Evolutionary conservation across 2,113 vertebrate genomes (phyloP).

Genomic region (Hippocampus comes): DNA sequence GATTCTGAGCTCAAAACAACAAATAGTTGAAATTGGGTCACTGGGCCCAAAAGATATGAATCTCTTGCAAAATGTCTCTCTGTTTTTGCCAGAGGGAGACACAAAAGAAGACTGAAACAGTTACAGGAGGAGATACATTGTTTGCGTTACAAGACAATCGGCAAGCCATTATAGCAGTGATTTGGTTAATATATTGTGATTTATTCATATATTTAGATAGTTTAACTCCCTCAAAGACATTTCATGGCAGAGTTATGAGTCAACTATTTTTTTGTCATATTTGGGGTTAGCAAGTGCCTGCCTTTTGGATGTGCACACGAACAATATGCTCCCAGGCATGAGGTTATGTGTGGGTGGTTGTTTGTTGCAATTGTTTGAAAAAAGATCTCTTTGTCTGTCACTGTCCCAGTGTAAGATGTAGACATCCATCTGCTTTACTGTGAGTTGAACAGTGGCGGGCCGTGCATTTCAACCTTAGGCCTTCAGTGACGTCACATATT

Average conservation of each 20-base stretch:
- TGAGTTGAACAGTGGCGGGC: constrained; percentile 3
- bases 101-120: constrained; percentile 27
- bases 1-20: constrained; percentile 44
- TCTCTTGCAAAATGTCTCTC: constrained; percentile 50
- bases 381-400: constrained; percentile 31
- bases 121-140: constrained; percentile 20
- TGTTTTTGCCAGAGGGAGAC: constrained; percentile 26
- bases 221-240: constrained; percentile 5
- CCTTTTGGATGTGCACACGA: constrained; percentile 27
- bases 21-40: constrained; percentile 51
- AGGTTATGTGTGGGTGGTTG: constrained; percentile 46
- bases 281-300: constrained; percentile 15
- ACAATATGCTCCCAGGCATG: constrained; percentile 23
- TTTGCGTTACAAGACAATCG: constrained; percentile 46
- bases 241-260: constrained; percentile 19
- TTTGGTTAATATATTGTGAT: constrained; percentile 14
- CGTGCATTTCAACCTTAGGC: too few species aligned
- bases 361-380: constrained; percentile 31
- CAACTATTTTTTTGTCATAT: constrained; percentile 19
- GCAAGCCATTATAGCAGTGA: constrained; percentile 18
- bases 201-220: neutral
- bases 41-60: constrained; percentile 42
- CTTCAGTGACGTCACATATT: too few species aligned
- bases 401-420: constrained; percentile 27
- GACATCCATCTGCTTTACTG: constrained; percentile 26